These are phyloP conservation scores for Eubasilissa splendida DNA, from an alignment of 2,888 invertebrate genomes.

Conservation along the genomic window DNA sequence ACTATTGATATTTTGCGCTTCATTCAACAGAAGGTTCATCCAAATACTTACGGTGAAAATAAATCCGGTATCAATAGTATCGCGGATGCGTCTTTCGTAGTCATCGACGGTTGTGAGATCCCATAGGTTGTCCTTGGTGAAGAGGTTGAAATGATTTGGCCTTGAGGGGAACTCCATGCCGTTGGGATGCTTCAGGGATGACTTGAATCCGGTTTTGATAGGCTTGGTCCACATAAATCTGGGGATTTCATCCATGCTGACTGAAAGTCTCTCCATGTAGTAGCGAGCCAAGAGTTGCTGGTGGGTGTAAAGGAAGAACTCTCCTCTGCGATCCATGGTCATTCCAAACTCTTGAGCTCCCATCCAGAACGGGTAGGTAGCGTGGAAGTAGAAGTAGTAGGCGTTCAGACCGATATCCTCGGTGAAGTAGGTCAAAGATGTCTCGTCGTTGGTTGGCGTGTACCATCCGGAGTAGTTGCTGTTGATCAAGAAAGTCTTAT, in stretches of 20 bases:
- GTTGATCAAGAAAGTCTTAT: conserved; percentile 73
- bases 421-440: conserved; percentile 73
- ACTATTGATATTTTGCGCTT: background rate
- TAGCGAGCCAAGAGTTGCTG: conserved; percentile 69
- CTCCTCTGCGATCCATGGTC: conserved; percentile 72
- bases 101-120: conserved; percentile 61
- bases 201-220: conserved; percentile 73
- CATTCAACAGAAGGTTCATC: background rate
- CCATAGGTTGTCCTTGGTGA: conserved; percentile 61
- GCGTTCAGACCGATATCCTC: conserved; percentile 78
- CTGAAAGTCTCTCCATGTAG: conserved; percentile 77
- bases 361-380: conserved; percentile 74
- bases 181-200: conserved; percentile 73
- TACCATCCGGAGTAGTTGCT: conserved; percentile 80
- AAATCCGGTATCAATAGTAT: conserved; percentile 69
- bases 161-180: conserved; percentile 74
- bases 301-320: conserved; percentile 75
- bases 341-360: conserved; percentile 64
- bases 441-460: conserved; percentile 69
- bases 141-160: conserved; percentile 64
- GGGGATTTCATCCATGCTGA: conserved; percentile 73
- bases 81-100: conserved; percentile 68
- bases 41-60: conserved; percentile 63
- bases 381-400: conserved; percentile 72
- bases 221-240: conserved; percentile 72